Evolutionary conservation across 1,140 invertebrate species (phyloP), one percentile per base, ranked within the genome.

Genomic region (Pseudobourletiella spinata): DNA sequence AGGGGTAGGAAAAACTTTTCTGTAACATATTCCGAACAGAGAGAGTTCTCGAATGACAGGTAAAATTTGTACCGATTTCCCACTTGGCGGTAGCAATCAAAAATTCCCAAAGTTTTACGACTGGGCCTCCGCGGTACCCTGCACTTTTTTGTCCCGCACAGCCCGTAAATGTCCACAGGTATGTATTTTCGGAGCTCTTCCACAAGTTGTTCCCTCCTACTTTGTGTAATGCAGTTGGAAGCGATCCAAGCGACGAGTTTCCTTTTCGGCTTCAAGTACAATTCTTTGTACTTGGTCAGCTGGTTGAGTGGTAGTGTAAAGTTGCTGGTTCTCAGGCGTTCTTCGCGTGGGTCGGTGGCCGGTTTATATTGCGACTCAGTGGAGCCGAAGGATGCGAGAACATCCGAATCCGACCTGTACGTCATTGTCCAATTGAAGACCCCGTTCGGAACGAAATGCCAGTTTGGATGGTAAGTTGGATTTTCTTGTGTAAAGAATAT

Each of bases 351-450:
- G 32, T 39, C 8, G 8, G 32, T 11, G 8, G 32, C 32, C n/a
- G 32, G n/a, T 39, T 8, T 11, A 11, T 39, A 11, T 39, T 39
- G 32, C 8, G n/a, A 39, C 32, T 39, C 32, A n/a, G n/a, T 8
- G 8, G 8, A 39, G n/a, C 32, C 32, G n/a, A 11, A 39, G n/a
- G 32, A n/a, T 39, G 8, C 32, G 32, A 22, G 57, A 26, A 69
- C 30, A 43, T 69, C 67, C 2, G 67, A 65, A 32, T 69, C 67
- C 28, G 15, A 50, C 0, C 77, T 71, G 59, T 78, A 78, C 1
- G 75, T 79, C 74, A 77, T 75, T 1, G 77, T 79, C 78, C 77
- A 79, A 63, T 80, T 79, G 72, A 79, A 78, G 24, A 70, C 26
- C n/a, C 68, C 65, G 20, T 24, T 15, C 28, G 20, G 54, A 20